Evolutionary conservation across 1,140 invertebrate genomes (phyloP).

Genomic region (Bathynomus jamesi): DNA sequence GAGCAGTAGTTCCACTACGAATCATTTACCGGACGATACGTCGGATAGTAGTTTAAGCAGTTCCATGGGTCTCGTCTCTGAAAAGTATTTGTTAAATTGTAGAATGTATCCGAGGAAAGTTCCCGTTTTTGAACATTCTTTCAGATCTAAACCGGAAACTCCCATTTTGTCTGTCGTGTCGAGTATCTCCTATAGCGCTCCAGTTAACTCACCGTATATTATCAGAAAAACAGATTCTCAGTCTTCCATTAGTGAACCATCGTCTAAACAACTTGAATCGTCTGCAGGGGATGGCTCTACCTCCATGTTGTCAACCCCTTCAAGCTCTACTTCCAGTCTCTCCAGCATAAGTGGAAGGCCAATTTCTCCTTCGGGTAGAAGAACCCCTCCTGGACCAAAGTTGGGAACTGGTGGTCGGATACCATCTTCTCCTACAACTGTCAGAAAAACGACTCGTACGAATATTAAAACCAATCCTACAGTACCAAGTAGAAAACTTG

Average conservation of each 20-base stretch:
- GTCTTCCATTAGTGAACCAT: no score
- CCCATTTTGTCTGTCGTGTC: no score
- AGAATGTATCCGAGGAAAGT: no score
- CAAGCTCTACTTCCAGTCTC: constrained; percentile 33
- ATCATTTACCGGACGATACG: neutral
- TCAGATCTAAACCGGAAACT: no score
- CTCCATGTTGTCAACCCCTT: constrained; percentile 32
- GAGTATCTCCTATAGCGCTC: no score
- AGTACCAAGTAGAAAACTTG: constrained; percentile 7
- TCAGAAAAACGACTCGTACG: constrained; percentile 19
- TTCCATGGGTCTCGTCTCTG: neutral
- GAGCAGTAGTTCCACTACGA: neutral
- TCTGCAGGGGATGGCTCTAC: constrained; percentile 17
- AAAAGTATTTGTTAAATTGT: no score
- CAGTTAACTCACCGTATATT: no score
- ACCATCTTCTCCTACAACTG: constrained; percentile 26
- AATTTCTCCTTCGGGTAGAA: constrained; percentile 31
- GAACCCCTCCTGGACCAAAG: constrained; percentile 31
- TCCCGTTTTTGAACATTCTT: no score
- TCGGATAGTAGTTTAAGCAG: neutral
- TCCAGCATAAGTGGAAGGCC: constrained; percentile 28
- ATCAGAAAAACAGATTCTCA: no score
- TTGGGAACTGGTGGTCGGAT: constrained; percentile 27
- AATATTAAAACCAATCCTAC: constrained; percentile 36
- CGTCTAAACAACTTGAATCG: no score